phyloP scores from a whole-genome alignment of 92 coral and sea anemone species.

The Montipora capitata region DNA sequence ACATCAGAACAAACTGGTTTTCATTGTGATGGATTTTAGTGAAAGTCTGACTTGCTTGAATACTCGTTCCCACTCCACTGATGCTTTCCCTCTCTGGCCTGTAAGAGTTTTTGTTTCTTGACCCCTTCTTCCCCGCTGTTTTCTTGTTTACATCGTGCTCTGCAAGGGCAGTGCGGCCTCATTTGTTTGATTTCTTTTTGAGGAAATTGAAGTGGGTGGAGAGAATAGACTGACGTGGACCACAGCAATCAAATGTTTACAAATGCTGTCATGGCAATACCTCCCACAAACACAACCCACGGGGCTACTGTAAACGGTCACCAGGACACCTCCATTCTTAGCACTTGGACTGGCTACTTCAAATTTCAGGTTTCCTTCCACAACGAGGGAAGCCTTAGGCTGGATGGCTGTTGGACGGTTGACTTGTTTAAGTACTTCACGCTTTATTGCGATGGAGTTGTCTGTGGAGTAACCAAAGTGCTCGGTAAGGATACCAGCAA shows the following conservation, averaged over 20 bases:
- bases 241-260: constrained; percentile 64
- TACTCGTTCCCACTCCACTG: constrained; percentile 14
- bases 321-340: constrained; percentile 54
- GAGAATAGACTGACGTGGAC: constrained; percentile 34
- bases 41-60: constrained; percentile 36
- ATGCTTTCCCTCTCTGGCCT: constrained; percentile 36
- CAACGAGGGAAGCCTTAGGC: constrained; percentile 15
- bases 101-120: constrained; percentile 34
- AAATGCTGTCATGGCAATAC: constrained; percentile 49
- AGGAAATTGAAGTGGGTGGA: constrained; percentile 44
- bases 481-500: constrained; percentile 26
- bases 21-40: constrained; percentile 60
- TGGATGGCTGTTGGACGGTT: constrained; percentile 57
- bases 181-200: constrained; percentile 32
- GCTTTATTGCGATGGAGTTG: constrained; percentile 20
- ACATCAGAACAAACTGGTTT: constrained; percentile 53
- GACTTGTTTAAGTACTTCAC: constrained; percentile 31
- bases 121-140: constrained; percentile 63
- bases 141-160: constrained; percentile 57
- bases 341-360: constrained; percentile 61
- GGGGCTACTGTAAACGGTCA: constrained; percentile 58
- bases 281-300: constrained; percentile 58
- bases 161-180: constrained; percentile 59
- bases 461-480: constrained; percentile 52
- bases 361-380: constrained; percentile 27